Base-by-base conservation (phyloP, 2,888 invertebrate genomes). In the Campaea margaritaria region DNA sequence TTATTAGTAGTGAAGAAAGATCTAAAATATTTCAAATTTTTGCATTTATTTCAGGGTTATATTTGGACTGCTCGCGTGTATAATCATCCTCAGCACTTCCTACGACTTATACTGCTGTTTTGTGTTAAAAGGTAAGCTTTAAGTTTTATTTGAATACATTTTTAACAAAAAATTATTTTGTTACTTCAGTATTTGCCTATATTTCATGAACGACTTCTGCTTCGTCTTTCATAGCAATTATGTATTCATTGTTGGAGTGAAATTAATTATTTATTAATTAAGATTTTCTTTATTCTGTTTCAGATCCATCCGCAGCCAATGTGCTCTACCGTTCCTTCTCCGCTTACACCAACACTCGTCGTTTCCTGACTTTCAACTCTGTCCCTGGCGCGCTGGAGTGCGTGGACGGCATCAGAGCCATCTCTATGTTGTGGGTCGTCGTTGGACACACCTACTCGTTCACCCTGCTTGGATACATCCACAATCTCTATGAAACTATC, bases 371-470 rank as follows among this genome's bases (percentile, higher is more conserved):
- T 0, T 85, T 87, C 64, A 82, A 77, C 36, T 69, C 77, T 0
- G 36, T 44, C 0, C 74, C 83, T 5, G 83, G 82, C 1, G 75
- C 88, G 0, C 62, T 93, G 31, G 82, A 86, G 45, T 93, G 93
- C 67, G 72, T 93, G 3, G 86, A 91, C 57, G 93, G 93, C 2
- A 81, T 93, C 38, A 75, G 90, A 63, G 77, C 85, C 0, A 76
- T 93, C 12, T 90, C 90, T 28, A 90, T 91, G 86, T 63, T 90
- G 64, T 93, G 93, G 93, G 85, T 93, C 15, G 74, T 93, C 0
- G 70, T 87, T 0, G 89, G 88, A 0, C 93, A 93, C 54, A 82
- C 82, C 3, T 88, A 81, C 66, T 44, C 75, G 2, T 68, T 81
- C 68, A 78, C 78, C 0, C 27, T 84, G 16, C 54, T 80, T 0